phyloP scores from a whole-genome alignment of 2,113 vertebrate genomes.

The Dendrocopos noguchii region DNA sequence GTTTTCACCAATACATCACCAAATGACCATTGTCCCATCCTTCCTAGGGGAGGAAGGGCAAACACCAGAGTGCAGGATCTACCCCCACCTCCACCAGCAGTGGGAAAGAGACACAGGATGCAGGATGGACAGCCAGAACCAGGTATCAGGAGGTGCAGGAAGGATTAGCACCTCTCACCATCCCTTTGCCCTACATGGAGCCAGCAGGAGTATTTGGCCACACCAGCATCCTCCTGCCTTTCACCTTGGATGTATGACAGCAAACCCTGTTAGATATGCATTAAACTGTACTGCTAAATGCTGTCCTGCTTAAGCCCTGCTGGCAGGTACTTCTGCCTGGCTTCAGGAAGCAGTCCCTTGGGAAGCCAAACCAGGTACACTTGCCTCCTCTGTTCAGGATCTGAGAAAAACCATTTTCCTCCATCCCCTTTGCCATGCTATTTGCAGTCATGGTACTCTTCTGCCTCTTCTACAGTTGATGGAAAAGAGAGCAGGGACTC shows the following conservation, averaged over 20 bases:
- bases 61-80: not conserved
- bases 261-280: not conserved
- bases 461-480: not conserved
- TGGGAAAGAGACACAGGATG: not conserved
- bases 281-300: not conserved
- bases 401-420: not conserved
- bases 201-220: not conserved
- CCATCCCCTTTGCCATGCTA: fast-evolving
- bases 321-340: not conserved
- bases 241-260: not conserved
- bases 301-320: not conserved
- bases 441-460: not conserved
- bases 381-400: not conserved
- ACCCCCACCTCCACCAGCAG: not conserved
- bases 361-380: not conserved
- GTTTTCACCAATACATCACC: not conserved
- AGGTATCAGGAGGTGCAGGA: not conserved
- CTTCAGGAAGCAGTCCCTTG: not conserved
- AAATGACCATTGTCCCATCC: not conserved
- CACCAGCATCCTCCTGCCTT: not conserved
- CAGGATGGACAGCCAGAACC: not conserved
- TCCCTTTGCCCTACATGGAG: not conserved
- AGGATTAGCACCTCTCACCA: not conserved
- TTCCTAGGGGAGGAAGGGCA: not conserved
- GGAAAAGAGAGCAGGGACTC: not conserved